Conservation (phyloP, 2,113 vertebrate genomes). For the Centropus bengalensis region DNA sequence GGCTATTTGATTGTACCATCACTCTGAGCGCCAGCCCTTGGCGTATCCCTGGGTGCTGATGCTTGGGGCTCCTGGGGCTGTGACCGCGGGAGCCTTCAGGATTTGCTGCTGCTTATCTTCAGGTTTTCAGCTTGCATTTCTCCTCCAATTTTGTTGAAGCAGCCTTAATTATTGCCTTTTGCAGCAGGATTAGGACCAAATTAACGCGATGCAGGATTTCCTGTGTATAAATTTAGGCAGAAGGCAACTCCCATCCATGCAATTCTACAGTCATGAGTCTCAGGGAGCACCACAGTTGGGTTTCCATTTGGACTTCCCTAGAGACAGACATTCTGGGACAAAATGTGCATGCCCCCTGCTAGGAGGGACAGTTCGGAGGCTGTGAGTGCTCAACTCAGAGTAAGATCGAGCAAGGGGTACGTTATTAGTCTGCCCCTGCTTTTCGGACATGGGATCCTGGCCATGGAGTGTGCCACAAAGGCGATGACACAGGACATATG, state of each 20-base stretch:
- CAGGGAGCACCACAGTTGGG: neutral
- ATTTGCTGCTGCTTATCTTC: neutral
- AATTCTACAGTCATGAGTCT: rapidly evolving
- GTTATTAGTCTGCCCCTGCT: rapidly evolving
- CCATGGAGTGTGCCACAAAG: neutral
- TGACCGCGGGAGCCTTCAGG: neutral
- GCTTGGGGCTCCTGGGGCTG: rapidly evolving
- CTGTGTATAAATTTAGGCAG: neutral
- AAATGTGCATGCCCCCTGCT: rapidly evolving
- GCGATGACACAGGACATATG: neutral
- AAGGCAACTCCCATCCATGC: rapidly evolving
- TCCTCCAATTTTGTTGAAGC: neutral
- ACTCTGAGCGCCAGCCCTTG: rapidly evolving
- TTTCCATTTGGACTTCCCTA: neutral
- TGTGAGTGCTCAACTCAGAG: neutral
- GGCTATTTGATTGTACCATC: neutral
- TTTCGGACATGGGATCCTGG: rapidly evolving
- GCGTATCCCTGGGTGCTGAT: rapidly evolving
- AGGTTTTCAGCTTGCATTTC: neutral
- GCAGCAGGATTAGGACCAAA: neutral
- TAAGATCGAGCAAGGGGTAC: rapidly evolving
- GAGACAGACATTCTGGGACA: neutral
- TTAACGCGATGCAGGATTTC: neutral
- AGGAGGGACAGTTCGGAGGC: neutral
- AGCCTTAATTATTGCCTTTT: neutral